A percentile compares a stretch with the other conserved stretches of the same genome.
These are phyloP conservation scores for Bombylius discolor DNA, from an alignment of 2,888 invertebrate genomes.

Conservation along the genomic window DNA sequence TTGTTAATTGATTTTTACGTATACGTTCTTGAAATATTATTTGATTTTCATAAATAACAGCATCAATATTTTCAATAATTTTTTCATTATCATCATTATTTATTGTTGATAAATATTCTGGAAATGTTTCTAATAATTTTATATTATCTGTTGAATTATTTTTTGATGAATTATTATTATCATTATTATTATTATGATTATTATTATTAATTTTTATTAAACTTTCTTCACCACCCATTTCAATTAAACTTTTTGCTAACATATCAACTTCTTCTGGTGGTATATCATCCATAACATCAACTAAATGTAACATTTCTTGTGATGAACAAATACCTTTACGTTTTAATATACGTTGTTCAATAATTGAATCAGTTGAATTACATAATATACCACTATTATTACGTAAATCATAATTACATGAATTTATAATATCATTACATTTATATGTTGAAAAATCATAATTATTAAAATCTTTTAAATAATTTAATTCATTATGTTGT, in stretches of 20 bases:
- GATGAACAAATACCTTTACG: conserved; percentile 17
- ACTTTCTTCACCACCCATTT: conserved; percentile 16
- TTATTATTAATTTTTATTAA: background rate
- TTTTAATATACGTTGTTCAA: conserved; percentile 4
- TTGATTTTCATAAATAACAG: conserved; percentile 17
- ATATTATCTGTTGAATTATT: conserved; percentile 11
- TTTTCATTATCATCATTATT: conserved; percentile 9
- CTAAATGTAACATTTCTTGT: conserved; percentile 17
- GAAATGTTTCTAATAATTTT: conserved; percentile 14
- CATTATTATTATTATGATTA: too few species aligned
- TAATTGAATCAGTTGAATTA: background rate
- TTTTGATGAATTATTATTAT: background rate
- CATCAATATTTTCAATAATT: conserved; percentile 16
- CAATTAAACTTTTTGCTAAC: conserved; percentile 14
- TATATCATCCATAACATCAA: conserved; percentile 17
- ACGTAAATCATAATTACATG: background rate
- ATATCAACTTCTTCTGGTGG: conserved; percentile 15
- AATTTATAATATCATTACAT: too few species aligned
- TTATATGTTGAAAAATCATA: too few species aligned
- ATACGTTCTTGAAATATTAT: conserved; percentile 17
- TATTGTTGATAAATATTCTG: conserved; percentile 5
- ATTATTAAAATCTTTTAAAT: too few species aligned
- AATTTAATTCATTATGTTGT: too few species aligned
- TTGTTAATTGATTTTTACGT: conserved; percentile 16
- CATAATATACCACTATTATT: background rate